Base-by-base conservation (phyloP, 2,113 vertebrate species). In the Catagonus wagneri region DNA sequence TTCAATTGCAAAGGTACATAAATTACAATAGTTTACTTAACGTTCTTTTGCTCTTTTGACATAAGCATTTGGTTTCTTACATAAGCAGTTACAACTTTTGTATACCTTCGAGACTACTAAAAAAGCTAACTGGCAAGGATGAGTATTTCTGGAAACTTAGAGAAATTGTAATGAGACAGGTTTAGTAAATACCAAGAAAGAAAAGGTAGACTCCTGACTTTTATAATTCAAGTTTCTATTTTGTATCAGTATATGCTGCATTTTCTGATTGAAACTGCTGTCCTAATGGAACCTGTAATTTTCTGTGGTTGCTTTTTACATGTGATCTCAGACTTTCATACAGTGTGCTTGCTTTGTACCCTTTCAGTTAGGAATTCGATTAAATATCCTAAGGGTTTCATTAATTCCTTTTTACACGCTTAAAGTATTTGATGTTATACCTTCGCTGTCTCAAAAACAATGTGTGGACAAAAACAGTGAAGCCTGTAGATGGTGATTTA, bases 141-240 rank as follows among this genome's bases (percentile, higher is more conserved):
- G 52, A 87, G 19, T 90, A 85, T 97, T 98, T 97, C 93, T 94
- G 86, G 93, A 98, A 97, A 95, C 69, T 93, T 93, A 75, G 34
- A 65, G 96, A 97, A 93, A 92, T 60, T 96, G 96, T 96, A 94
- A 88, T 76, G 50, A 58, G 83, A 96, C 29, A 54, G 17, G 83
- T 94, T 90, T 80, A 95, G 61, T 50, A 93, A 97, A 97, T 68
- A 27, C 75, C 71, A 98, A 78, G 14, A 54, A 83, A 98, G 72
- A n/a, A 61, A 83, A 98, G 95, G 90, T 89, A 90, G 90, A 97
- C 54, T 97, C 89, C 89, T 97, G 97, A 96, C 96, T 98, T 98
- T 98, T 98, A 95, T 98, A 98, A 97, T 96, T 98, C 97, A 94
- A 96, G 61, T 98, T 98, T 97, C 93, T 98, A 98, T 97, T 98